A percentile compares a stretch with the other conserved stretches of the same genome.
These are phyloP conservation scores for Aphelocoma californica DNA, from an alignment of 2,797 vertebrate species.

Conservation along the genomic window DNA sequence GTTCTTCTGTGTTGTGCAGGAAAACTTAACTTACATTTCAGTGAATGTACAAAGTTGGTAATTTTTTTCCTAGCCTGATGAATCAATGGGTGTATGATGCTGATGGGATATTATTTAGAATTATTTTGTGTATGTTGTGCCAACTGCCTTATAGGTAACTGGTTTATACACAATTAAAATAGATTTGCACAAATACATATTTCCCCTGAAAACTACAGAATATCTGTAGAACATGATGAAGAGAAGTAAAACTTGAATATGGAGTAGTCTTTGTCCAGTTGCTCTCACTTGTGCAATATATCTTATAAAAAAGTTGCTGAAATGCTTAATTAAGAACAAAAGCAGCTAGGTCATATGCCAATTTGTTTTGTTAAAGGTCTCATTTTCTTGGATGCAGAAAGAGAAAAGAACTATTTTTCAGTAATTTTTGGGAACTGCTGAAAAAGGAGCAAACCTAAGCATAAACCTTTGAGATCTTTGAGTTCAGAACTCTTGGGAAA, in stretches of 20 bases:
- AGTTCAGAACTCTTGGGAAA: background rate
- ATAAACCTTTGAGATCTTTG: background rate
- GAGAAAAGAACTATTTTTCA: background rate
- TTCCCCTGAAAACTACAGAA: background rate
- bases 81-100: background rate
- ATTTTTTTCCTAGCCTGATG: background rate
- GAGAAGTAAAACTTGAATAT: background rate
- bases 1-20: background rate
- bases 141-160: background rate
- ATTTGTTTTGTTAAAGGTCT: background rate
- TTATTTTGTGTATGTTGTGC: background rate
- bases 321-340: background rate
- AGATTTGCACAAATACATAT: background rate
- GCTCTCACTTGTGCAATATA: background rate
- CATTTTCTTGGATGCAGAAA: background rate
- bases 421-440: background rate
- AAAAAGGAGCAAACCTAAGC: background rate
- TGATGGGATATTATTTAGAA: background rate
- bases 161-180: background rate
- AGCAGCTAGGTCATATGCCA: background rate
- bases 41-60: background rate
- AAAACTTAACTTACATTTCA: background rate
- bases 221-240: background rate
- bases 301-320: background rate
- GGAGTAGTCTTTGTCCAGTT: background rate